Evolutionary conservation across 2,888 invertebrate genomes (phyloP), one percentile per base, ranked within the genome.

Genomic region (Agriopis aurantiaria): DNA sequence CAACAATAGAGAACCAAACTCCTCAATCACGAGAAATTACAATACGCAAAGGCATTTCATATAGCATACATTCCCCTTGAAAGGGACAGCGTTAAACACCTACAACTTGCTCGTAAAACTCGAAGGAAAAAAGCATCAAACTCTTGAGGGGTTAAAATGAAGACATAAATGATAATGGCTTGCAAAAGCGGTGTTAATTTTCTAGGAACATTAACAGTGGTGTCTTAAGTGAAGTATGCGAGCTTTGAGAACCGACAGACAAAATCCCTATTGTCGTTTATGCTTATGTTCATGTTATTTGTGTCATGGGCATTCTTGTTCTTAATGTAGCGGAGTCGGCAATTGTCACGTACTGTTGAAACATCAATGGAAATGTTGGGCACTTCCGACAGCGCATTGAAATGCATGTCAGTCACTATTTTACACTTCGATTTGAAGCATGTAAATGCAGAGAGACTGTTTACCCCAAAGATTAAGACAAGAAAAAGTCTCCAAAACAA

Each of bases 151-250:
- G 81, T 81, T 85, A 85, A 89, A 88, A 90, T 87, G 86, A 88
- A 89, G 87, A 87, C 88, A 86, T 88, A 87, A 88, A 88, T 82
- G 82, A 84, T 84, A 86, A 83, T 84, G 81, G 82, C 82, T 83
- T 81, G 84, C 85, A 83, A 86, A 86, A 83, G 81, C 80, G 82
- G 85, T 86, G 91, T 87, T 91, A 91, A 91, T 91, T 88, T 86
- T 80, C 80, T 77, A 79, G 84, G 79, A 80, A 84, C 84, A 90
- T 91, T 90, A 91, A 89, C 90, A 85, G 80, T 74, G 78, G 77
- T 76, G 74, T 86, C 84, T 83, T 89, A 89, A 89, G 70, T 71
- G 70, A 71, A 71, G 70, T 71, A 80, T 83, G 80, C 81, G 78
- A 84, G 82, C 83, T 84, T 83, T 77, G 64, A 69, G 80, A 78